Base-by-base conservation (phyloP, 2,797 vertebrate species). In the Pitangus sulphuratus region DNA sequence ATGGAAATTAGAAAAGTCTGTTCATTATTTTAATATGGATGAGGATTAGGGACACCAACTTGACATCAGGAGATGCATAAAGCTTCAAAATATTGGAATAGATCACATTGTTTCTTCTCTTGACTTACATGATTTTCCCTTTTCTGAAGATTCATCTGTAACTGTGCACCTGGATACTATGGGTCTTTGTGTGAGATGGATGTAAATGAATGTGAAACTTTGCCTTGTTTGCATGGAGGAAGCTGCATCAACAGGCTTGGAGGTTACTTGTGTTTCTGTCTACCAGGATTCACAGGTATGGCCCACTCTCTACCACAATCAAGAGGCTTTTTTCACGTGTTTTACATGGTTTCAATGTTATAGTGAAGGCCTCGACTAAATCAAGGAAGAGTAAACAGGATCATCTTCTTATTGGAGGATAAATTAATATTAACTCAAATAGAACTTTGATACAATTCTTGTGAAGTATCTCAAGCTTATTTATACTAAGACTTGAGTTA, bases 221-320 rank as follows among this genome's bases (percentile, higher is more conserved):
- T 97, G 93, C 98, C 98, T 97, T 99, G 99, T 97, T 97, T 98
- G 78, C 97, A 99, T 31, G 97, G 98, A 95, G 98, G 98, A 93
- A 98, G 97, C 96, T 99, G 98, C 96, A 96, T 98, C 97, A 99
- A 98, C 95, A 98, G 94, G 21, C 98, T 98, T 31, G 98, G 97
- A 80, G 98, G 98, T 84, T 98, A 98, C 84, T 51, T 15, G 64
- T 99, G 98, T 93, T 90, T 97, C 94, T 99, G 98, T 97, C 89
- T 47, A 33, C 97, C 97, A 80, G 98, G 98, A 97, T 98, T 98
- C 97, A 97, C 98, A 98, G 98, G 98, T 99, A 98, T 66, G 56
- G 20, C 40, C 12, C 2, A 2, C 19, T 31, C 26, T 24, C 45
- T 58, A 18, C 12, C 39, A 9, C 39, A 65, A 31, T 8, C 19